These are phyloP conservation scores for Formica aserva DNA, from an alignment of 2,888 invertebrate genomes.

Conservation along the genomic window DNA sequence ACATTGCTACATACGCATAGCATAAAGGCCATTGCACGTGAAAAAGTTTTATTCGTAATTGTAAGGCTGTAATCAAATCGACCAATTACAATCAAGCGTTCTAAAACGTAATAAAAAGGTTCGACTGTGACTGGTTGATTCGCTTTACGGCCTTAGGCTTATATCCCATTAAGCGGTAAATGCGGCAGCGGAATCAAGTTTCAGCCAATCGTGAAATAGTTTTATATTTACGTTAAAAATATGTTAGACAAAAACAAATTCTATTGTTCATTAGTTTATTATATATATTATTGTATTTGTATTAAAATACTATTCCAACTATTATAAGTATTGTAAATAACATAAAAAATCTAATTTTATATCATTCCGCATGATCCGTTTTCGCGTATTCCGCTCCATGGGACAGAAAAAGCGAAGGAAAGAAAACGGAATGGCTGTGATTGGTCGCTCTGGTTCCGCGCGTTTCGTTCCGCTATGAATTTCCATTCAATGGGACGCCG, in stretches of 20 bases:
- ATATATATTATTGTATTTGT: constrained; percentile 1
- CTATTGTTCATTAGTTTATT: neutral
- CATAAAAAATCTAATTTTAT: neutral
- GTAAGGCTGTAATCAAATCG: too few species aligned
- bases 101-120: too few species aligned
- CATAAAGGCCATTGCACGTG: too few species aligned
- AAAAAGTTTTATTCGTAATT: too few species aligned
- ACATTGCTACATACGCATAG: too few species aligned
- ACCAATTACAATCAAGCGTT: too few species aligned
- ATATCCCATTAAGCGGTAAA: neutral
- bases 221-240: neutral
- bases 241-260: neutral
- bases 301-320: neutral
- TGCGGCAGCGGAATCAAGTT: neutral
- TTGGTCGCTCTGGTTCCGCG: neutral
- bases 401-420: neutral
- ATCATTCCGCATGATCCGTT: neutral
- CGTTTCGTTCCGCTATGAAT: neutral
- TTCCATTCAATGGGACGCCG: neutral
- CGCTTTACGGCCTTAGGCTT: too few species aligned
- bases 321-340: neutral
- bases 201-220: neutral
- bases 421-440: neutral
- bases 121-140: too few species aligned
- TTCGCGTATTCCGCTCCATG: neutral